These are phyloP conservation scores for Lacerta bilineata DNA, from an alignment of 2,797 vertebrate genomes.

Conservation along the genomic window DNA sequence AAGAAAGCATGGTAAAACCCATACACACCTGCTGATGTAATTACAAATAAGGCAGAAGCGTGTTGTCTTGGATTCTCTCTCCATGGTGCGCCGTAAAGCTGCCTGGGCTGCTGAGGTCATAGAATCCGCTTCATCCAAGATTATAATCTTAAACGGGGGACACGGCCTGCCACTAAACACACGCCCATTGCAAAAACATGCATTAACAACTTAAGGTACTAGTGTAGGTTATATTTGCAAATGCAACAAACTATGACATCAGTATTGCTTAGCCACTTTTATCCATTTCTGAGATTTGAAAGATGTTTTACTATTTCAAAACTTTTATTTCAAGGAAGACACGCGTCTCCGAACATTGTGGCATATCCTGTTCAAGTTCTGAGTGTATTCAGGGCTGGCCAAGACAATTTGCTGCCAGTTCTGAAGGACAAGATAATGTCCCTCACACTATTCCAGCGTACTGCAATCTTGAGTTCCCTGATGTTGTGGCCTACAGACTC, in stretches of 20 bases:
- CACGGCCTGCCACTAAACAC: conserved; percentile 89
- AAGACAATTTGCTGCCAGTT: not conserved
- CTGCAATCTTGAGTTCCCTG: not conserved
- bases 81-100: conserved; percentile 97
- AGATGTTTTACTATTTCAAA: not conserved
- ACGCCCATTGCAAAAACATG: conserved; percentile 31
- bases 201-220: not conserved
- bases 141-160: conserved; percentile 99
- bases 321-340: not conserved
- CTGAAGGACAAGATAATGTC: not conserved
- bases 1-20: not conserved
- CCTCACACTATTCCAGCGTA: not conserved
- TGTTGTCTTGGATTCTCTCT: conserved; percentile 95
- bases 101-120: conserved; percentile 97
- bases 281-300: not conserved
- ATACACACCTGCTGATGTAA: conserved; percentile 92
- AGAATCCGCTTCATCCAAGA: conserved; percentile 98
- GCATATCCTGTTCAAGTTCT: not conserved
- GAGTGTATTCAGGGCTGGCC: not conserved
- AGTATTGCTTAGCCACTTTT: not conserved
- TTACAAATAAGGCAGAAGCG: conserved; percentile 99
- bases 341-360: not conserved
- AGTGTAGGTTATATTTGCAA: not conserved
- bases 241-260: not conserved
- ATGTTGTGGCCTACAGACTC: not conserved